phyloP scores from a whole-genome alignment of 2,113 vertebrate species.

The Gnathonemus echidnorhynchus region DNA sequence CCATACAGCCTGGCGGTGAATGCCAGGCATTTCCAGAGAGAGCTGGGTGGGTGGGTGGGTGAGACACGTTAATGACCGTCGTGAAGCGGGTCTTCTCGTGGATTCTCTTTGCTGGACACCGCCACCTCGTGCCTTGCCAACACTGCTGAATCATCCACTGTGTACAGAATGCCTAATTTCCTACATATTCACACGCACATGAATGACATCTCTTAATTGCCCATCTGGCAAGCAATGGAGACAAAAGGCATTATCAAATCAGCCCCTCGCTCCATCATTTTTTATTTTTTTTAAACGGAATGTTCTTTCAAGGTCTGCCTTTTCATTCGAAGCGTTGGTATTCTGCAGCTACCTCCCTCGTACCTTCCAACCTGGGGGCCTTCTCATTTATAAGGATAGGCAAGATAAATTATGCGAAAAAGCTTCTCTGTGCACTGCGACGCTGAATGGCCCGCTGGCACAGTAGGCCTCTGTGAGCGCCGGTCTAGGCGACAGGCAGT shows the following conservation, averaged over 20 bases:
- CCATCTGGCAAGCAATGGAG: constrained; percentile 7
- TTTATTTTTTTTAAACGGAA: constrained; percentile 17
- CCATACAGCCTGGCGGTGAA: background rate
- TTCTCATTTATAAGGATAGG: background rate
- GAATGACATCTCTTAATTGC: constrained; percentile 32
- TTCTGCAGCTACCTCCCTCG: constrained; percentile 29
- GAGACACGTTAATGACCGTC: background rate
- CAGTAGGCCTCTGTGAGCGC: constrained; percentile 21
- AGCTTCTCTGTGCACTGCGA: constrained; percentile 16
- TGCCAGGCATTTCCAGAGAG: background rate
- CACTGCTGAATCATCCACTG: constrained; percentile 29
- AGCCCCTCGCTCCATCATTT: constrained; percentile 17
- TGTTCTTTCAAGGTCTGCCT: constrained; percentile 19
- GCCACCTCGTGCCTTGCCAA: constrained; percentile 14
- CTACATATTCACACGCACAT: constrained; percentile 27
- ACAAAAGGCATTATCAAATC: constrained; percentile 20
- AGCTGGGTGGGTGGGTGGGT: background rate
- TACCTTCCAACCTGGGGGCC: background rate
- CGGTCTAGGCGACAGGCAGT: background rate
- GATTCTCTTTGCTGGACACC: constrained; percentile 20
- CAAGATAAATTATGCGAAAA: constrained; percentile 23
- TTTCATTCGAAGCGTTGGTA: constrained; percentile 37
- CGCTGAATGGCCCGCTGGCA: constrained; percentile 22
- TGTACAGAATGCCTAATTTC: constrained; percentile 26
- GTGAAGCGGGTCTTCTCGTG: constrained; percentile 14